These are phyloP conservation scores for Globodera rostochiensis DNA, from an alignment of 1,140 invertebrate species.

Conservation along the genomic window DNA sequence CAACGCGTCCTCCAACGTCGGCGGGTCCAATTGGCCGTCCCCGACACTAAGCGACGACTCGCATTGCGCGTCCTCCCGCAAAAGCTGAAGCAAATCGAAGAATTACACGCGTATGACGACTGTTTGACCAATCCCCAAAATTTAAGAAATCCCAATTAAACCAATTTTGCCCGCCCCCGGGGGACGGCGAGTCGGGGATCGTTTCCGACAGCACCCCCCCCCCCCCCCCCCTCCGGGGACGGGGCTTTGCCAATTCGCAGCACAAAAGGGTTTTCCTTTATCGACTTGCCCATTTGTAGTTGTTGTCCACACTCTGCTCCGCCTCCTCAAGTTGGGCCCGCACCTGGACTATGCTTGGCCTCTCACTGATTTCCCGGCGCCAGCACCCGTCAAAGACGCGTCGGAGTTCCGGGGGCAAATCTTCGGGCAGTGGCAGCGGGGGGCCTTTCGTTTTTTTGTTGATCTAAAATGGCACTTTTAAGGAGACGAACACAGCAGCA, in stretches of 20 bases:
- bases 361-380: constrained; percentile 12
- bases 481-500: neutral
- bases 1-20: neutral
- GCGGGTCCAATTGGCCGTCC: neutral
- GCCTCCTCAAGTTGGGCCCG: constrained; percentile 30
- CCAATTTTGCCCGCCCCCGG: no score
- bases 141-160: no score
- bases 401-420: constrained; percentile 26
- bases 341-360: constrained; percentile 27
- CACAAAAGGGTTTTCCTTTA: no score
- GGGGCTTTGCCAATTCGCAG: no score
- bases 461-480: no score
- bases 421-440: constrained; percentile 30
- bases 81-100: neutral
- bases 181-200: no score
- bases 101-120: no score
- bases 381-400: constrained; percentile 32
- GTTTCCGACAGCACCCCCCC: no score
- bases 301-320: constrained; percentile 33
- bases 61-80: neutral
- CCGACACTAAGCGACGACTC: no score
- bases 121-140: no score
- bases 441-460: neutral
- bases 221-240: no score
- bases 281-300: constrained; percentile 34